phyloP scores from a whole-genome alignment of 2,113 vertebrate genomes.

The Rana temporaria region DNA sequence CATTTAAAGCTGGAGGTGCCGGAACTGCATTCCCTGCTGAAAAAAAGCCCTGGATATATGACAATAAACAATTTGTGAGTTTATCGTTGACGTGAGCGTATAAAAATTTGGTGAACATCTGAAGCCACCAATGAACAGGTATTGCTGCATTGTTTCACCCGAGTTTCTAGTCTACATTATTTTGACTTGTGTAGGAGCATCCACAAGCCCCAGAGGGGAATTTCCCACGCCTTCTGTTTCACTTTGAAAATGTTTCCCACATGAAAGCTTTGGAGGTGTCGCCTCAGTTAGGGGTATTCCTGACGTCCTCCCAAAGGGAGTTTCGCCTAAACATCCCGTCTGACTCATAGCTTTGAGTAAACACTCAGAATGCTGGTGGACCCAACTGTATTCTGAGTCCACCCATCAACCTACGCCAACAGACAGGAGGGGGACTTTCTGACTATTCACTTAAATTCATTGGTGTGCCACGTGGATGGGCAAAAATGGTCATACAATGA shows the following conservation, averaged over 20 bases:
- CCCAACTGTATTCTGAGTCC: no score
- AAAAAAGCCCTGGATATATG: no score
- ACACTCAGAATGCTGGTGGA: not conserved
- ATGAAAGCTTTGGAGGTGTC: conserved; percentile 19
- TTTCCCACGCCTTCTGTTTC: conserved; percentile 2
- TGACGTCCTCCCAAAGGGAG: no score
- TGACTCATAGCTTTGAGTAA: not conserved
- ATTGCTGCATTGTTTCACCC: not conserved
- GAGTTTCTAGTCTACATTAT: not conserved
- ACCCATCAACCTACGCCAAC: no score
- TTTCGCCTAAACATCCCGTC: not conserved
- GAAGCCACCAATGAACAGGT: not conserved
- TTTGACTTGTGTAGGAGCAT: not conserved
- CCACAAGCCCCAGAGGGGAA: not conserved
- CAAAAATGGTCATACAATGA: no score
- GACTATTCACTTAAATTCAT: no score
- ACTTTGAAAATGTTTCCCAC: conserved; percentile 7
- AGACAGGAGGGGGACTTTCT: no score
- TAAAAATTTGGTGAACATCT: not conserved
- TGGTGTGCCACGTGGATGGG: no score
- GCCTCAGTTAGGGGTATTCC: not conserved
- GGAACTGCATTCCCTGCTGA: no score
- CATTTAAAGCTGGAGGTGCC: no score
- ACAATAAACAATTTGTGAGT: not conserved
- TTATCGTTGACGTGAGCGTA: not conserved